phyloP scores from a whole-genome alignment of 2,113 vertebrate genomes.

The Tenebrosternarchus preto region DNA sequence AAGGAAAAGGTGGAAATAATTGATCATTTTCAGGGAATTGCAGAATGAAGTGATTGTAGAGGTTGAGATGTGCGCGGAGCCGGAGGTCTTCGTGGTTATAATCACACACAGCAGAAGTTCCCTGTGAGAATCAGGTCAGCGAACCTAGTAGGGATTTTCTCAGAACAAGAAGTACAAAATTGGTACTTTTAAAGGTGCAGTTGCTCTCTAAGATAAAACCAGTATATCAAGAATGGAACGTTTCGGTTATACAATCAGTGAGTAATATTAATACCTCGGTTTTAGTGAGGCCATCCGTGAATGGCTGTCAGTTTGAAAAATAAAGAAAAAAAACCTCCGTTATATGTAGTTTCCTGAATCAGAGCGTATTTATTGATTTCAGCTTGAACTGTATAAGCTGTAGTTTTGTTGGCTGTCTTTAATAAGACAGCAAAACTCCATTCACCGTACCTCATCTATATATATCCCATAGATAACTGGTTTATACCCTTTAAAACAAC shows the following conservation, averaged over 20 bases:
- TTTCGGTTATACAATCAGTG: not conserved
- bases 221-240: not conserved
- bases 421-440: not conserved
- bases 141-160: not conserved
- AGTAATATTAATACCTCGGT: not conserved
- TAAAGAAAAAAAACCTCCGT: not conserved
- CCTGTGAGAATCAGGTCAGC: constrained; percentile 3
- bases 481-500: not conserved
- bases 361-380: not conserved
- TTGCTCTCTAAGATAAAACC: not conserved
- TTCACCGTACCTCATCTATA: not conserved
- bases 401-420: not conserved
- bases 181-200: not conserved
- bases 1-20: not conserved
- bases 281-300: not conserved
- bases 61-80: not conserved
- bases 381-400: not conserved
- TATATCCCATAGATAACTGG: not conserved
- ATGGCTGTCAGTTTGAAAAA: too few species aligned
- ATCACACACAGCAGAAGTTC: not conserved
- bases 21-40: not conserved
- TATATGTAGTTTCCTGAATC: not conserved
- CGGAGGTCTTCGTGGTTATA: not conserved
- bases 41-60: not conserved
- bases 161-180: not conserved